Conservation (phyloP, 2,797 vertebrate species). For the Lagodon rhomboides region DNA sequence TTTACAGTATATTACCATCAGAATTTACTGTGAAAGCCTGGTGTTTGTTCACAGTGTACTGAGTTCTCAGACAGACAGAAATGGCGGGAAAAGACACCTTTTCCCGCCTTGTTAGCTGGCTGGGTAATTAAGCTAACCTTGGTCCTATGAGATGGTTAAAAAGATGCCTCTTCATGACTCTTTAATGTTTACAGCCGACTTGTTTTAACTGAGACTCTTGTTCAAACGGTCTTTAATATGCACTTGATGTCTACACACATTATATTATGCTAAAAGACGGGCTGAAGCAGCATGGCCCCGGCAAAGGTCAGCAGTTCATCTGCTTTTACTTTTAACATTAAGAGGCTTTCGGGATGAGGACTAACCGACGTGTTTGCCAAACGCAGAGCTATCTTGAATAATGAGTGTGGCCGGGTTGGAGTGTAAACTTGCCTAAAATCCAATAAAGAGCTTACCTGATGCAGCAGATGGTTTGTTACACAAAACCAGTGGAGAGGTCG, state of each 20-base stretch:
- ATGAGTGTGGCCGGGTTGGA: not conserved
- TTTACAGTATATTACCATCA: too few relatives aligned
- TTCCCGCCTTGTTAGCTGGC: too few relatives aligned
- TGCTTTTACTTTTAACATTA: not conserved
- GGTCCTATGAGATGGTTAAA: not conserved
- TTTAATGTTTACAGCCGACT: not conserved
- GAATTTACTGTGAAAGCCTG: too few relatives aligned
- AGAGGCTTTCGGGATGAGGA: not conserved
- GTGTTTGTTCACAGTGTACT: too few relatives aligned
- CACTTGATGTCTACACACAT: not conserved
- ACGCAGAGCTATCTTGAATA: not conserved
- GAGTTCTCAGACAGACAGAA: too few relatives aligned
- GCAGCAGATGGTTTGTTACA: too few relatives aligned
- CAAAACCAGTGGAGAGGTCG: too few relatives aligned
- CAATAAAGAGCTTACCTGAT: not conserved
- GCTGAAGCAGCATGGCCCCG: not conserved
- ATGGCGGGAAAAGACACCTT: not conserved
- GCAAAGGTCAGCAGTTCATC: not conserved
- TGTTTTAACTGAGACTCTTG: not conserved
- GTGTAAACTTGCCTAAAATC: not conserved
- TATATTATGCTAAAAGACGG: not conserved
- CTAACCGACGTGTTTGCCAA: slow-evolving; percentile 1
- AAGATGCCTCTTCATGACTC: not conserved
- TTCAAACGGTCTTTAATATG: not conserved
- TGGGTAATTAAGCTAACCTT: not conserved